Conservation (phyloP, 2,888 invertebrate genomes). For the Drosophila affinis region DNA sequence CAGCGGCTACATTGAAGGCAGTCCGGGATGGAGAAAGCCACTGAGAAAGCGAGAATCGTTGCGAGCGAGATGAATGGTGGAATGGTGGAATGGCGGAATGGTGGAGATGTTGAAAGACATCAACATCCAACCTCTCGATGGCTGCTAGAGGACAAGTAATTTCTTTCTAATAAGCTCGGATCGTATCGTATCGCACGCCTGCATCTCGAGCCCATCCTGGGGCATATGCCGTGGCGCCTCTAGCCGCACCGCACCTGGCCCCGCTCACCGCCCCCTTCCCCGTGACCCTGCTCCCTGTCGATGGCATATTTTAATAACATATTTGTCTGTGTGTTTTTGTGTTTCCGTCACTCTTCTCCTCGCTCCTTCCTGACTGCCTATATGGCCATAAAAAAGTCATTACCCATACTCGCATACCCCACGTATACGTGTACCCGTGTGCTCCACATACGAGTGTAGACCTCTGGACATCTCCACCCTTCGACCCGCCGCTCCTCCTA, state of each 20-base stretch:
- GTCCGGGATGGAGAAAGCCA: conserved; percentile 10
- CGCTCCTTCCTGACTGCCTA: conserved; percentile 19
- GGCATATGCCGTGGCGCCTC: conserved; percentile 5
- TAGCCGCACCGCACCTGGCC: background rate
- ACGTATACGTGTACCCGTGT: conserved; percentile 29
- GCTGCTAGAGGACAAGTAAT: conserved; percentile 51
- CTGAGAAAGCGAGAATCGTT: background rate
- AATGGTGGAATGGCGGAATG: too few relatives aligned
- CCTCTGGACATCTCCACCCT: conserved; percentile 10
- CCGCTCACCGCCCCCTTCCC: conserved; percentile 2
- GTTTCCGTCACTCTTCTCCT: conserved; percentile 24
- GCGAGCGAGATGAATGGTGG: background rate
- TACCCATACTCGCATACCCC: conserved; percentile 47
- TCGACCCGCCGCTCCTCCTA: conserved; percentile 1
- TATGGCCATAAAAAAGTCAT: conserved; percentile 78
- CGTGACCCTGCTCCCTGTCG: conserved; percentile 35
- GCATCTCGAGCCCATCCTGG: conserved; percentile 18
- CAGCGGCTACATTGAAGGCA: conserved; percentile 11
- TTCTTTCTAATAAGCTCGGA: conserved; percentile 74
- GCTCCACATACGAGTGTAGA: conserved; percentile 14
- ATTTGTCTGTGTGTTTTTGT: conserved; percentile 55
- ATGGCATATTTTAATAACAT: conserved; percentile 79
- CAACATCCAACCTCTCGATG: conserved; percentile 4
- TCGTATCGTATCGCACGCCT: conserved; percentile 14
- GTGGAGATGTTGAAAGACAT: conserved; percentile 8